Evolutionary conservation across 2,888 invertebrate genomes (phyloP).

Genomic region (Pseudococcus viburni): DNA sequence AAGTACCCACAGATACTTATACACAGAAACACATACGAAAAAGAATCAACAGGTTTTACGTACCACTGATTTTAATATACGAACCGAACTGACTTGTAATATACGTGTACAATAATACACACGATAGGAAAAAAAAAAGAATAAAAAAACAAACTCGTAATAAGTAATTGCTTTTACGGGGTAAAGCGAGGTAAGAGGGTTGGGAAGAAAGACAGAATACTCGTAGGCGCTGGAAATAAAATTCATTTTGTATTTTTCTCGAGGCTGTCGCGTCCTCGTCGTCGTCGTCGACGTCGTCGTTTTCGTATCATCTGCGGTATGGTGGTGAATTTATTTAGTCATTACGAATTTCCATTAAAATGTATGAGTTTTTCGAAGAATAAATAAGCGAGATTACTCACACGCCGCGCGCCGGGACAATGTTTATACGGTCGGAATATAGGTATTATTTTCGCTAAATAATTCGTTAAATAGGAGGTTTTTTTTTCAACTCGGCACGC

Average conservation of each 20-base stretch:
- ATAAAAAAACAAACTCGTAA: conserved; percentile 15
- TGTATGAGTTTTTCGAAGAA: conserved; percentile 51
- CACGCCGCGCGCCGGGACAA: not conserved
- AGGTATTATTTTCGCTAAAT: not conserved
- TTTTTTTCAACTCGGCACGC: not conserved
- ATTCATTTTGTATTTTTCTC: conserved; percentile 55
- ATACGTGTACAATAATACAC: conserved; percentile 12
- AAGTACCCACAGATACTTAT: not conserved
- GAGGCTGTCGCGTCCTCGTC: conserved; percentile 38
- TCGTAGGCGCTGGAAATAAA: conserved; percentile 55
- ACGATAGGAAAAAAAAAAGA: not conserved
- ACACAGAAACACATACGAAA: not conserved
- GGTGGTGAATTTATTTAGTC: conserved; percentile 49
- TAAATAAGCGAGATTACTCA: not conserved
- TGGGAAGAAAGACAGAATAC: conserved; percentile 8
- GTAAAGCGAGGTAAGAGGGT: not conserved
- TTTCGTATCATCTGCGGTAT: conserved; percentile 48
- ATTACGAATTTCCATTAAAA: conserved; percentile 60
- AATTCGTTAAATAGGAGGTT: not conserved
- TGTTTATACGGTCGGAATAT: not conserved
- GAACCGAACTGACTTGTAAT: not conserved
- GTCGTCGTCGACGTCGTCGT: not conserved
- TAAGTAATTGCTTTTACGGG: conserved; percentile 34
- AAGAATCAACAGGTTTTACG: conserved; percentile 21
- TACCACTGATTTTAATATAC: conserved; percentile 11